Conservation (phyloP, 2,888 invertebrate species). For the Eristalis pertinax region DNA sequence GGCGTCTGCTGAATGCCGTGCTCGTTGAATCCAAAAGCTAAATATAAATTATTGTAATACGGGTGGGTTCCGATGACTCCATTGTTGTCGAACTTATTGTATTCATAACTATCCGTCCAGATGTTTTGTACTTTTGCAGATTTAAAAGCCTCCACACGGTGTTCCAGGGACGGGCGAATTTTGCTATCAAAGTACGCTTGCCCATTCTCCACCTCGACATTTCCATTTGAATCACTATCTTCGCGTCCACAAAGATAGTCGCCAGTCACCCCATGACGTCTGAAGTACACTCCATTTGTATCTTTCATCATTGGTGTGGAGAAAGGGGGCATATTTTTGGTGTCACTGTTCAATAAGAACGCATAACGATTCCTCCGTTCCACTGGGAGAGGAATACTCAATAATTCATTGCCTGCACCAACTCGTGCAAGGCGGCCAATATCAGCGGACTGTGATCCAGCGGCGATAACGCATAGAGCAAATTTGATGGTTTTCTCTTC, state of each 20-base stretch:
- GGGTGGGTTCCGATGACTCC: conserved; percentile 95
- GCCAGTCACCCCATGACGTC: conserved; percentile 91
- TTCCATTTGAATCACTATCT: conserved; percentile 86
- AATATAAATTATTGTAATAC: conserved; percentile 89
- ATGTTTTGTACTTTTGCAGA: conserved; percentile 89
- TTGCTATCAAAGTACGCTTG: conserved; percentile 85
- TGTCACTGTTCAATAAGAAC: conserved; percentile 87
- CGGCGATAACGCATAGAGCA: conserved; percentile 89
- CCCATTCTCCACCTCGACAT: conserved; percentile 84
- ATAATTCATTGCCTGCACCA: conserved; percentile 86
- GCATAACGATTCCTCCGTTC: conserved; percentile 92
- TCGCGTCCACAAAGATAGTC: conserved; percentile 90
- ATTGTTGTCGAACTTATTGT: conserved; percentile 94
- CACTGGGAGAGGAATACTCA: conserved; percentile 91
- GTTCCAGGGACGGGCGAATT: conserved; percentile 88
- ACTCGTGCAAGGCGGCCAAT: conserved; percentile 90
- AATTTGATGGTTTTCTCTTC: conserved; percentile 87
- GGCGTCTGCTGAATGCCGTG: conserved; percentile 96
- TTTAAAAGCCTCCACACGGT: conserved; percentile 91
- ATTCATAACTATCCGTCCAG: conserved; percentile 94
- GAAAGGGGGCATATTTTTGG: conserved; percentile 86
- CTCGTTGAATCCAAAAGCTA: conserved; percentile 96
- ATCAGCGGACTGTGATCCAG: conserved; percentile 88
- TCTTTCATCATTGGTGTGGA: conserved; percentile 93
- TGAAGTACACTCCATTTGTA: conserved; percentile 89